Percentiles rank a stretch among this genome's conserved stretches.
phyloP scores from a whole-genome alignment of 2,113 vertebrate genomes.

The Sinocyclocheilus grahami region DNA sequence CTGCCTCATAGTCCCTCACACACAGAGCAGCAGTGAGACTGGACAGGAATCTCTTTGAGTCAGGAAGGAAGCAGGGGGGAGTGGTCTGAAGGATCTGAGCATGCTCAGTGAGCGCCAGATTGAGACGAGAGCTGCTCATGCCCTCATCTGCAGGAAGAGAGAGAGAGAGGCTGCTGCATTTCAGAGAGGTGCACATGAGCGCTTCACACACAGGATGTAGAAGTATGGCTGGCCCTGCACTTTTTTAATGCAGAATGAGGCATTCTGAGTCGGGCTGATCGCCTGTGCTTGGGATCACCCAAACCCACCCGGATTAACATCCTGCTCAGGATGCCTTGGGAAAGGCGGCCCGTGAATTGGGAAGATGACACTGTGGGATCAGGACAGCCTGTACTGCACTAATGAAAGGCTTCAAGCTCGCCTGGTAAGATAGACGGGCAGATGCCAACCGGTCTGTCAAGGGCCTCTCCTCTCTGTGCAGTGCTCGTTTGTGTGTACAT shows the following conservation, averaged over 20 bases:
- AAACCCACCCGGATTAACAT: conserved; percentile 65
- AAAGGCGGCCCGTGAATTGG: conserved; percentile 69
- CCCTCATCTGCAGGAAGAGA: conserved; percentile 62
- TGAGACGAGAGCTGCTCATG: conserved; percentile 45
- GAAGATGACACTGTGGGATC: conserved; percentile 74
- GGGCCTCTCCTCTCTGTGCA: background rate
- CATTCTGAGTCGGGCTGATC: conserved; percentile 7
- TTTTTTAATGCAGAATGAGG: conserved; percentile 12
- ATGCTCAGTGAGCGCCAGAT: conserved; percentile 60
- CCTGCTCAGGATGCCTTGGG: conserved; percentile 76
- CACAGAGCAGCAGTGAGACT: conserved; percentile 20
- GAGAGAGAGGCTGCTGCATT: conserved; percentile 58
- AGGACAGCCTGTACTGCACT: conserved; percentile 77
- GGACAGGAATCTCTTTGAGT: conserved; percentile 47
- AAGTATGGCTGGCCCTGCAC: background rate
- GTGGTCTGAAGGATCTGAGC: conserved; percentile 56
- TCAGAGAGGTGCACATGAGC: conserved; percentile 44
- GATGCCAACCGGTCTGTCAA: background rate
- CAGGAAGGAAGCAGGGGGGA: conserved; percentile 54
- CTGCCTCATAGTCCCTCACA: background rate
- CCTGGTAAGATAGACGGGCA: conserved; percentile 79
- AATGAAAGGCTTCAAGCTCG: conserved; percentile 92
- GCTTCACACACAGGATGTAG: conserved; percentile 3
- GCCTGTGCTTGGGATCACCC: conserved; percentile 62
- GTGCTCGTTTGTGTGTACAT: background rate